A percentile compares a stretch with the other conserved stretches of the same genome.
Evolutionary conservation across 2,888 invertebrate genomes (phyloP).

Genomic region (Drosophila prostipennis): DNA sequence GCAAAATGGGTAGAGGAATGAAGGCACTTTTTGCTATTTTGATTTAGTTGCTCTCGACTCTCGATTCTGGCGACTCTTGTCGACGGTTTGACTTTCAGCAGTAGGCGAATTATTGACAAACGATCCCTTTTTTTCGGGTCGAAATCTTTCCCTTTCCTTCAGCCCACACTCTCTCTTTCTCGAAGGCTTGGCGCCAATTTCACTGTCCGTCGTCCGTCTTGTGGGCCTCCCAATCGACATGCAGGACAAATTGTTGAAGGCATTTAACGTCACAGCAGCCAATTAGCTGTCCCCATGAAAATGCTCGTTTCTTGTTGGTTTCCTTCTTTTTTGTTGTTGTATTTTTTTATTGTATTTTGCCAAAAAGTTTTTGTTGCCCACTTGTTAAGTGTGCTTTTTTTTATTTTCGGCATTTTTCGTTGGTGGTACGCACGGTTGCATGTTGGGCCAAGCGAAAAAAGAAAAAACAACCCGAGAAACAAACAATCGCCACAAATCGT

Average conservation of each 20-base stretch:
- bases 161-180: constrained; percentile 58
- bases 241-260: constrained; percentile 80
- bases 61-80: constrained; percentile 6
- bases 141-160: constrained; percentile 11
- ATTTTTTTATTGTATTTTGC: constrained; percentile 48
- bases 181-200: constrained; percentile 73
- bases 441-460: constrained; percentile 56
- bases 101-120: constrained; percentile 76
- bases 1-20: constrained; percentile 38
- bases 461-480: constrained; percentile 53
- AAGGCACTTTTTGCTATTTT: constrained; percentile 44
- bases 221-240: constrained; percentile 70
- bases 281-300: constrained; percentile 79
- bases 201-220: constrained; percentile 47
- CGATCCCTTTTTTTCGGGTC: constrained; percentile 28
- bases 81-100: constrained; percentile 26
- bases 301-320: constrained; percentile 63
- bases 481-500: constrained; percentile 82
- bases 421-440: constrained; percentile 74
- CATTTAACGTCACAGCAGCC: constrained; percentile 81
- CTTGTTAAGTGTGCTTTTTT: constrained; percentile 24
- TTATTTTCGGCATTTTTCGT: constrained; percentile 45
- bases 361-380: constrained; percentile 62
- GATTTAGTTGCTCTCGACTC: constrained; percentile 74
- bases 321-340: constrained; percentile 7